Evolutionary conservation across 2,113 vertebrate species (phyloP).

Genomic region (Oncorhynchus tshawytscha): DNA sequence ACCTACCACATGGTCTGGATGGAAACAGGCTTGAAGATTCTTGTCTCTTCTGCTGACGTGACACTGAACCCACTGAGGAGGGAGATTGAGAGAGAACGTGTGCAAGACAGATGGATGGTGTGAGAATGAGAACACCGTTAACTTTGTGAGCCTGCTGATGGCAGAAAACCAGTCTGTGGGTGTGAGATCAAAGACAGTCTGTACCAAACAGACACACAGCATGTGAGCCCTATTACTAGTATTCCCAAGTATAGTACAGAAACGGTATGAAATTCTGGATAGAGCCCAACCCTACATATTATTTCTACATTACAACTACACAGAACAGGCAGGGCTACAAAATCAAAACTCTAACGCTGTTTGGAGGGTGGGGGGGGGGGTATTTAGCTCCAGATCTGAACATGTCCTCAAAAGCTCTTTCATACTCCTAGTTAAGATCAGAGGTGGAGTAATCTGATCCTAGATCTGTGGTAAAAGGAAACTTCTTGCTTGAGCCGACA

Average conservation of each 20-base stretch:
- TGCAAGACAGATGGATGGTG: background rate
- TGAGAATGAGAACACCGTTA: conserved; percentile 1
- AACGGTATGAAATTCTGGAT: too few species aligned
- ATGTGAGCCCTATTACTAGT: background rate
- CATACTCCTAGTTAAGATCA: background rate
- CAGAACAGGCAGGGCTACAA: background rate
- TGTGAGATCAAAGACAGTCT: too few species aligned
- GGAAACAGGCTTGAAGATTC: conserved; percentile 94
- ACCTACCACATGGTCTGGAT: conserved; percentile 97
- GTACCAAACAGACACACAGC: background rate
- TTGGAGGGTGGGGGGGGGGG: too few species aligned
- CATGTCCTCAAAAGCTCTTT: too few species aligned
- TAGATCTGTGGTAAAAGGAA: background rate
- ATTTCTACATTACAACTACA: background rate
- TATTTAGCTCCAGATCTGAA: too few species aligned
- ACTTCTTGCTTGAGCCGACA: too few species aligned
- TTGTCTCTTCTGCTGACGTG: conserved; percentile 80
- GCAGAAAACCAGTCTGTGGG: background rate
- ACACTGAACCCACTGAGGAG: conserved; percentile 78
- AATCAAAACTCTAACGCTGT: background rate
- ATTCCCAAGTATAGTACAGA: too few species aligned
- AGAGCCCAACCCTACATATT: too few species aligned
- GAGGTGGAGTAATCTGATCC: background rate
- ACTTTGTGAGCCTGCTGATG: conserved; percentile 5
- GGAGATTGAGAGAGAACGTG: conserved; percentile 9